Base-by-base conservation (phyloP, 2,888 invertebrate species). In the Polyommatus icarus region DNA sequence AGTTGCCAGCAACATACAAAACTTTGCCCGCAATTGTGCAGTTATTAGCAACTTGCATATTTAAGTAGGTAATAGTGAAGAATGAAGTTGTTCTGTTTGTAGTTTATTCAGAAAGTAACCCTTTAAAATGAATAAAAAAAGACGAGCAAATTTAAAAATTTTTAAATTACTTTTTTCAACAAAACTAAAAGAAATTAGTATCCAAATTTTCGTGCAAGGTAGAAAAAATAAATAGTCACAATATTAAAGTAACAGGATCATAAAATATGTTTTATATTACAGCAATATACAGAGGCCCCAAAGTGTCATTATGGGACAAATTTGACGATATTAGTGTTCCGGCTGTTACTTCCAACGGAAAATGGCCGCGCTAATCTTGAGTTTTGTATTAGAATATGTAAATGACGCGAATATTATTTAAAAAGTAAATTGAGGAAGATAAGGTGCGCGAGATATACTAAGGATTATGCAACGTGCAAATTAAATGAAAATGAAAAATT, bases 231-330 rank as follows among this genome's bases (percentile, higher is more conserved):
- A 32, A 67, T 67, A 32, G 15, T 12, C 15, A 24, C 24, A 67
- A 67, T 67, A 67, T 67, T 67, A 67, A 67, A 67, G 24, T 67
- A 67, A 67, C 29, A 32, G 15, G 67, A 18, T 67, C 67, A 67
- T 67, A 67, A 67, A 67, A 67, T 67, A 67, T 67, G 67, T 67
- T 67, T 67, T 67, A 67, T 32, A 67, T 32, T 67, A 67, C 67
- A 15, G 29, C 24, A 24, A 61, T 24, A 67, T 29, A 67, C 12
- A 29, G 12, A 32, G 67, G 67, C 67, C 67, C 67, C 67, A 67
- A 67, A 67, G 67, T 67, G 29, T 67, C 67, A 67, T 67, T 67
- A 67, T 29, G 67, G 67, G 67, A 67, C 67, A 67, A 67, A 67
- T 67, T 67, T 67, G 67, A 32, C 67, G 67, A 67, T 29, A 67